Evolutionary conservation across 92 coral and sea anemone species (phyloP).

Genomic region (Hydrozoanthus gracilis): DNA sequence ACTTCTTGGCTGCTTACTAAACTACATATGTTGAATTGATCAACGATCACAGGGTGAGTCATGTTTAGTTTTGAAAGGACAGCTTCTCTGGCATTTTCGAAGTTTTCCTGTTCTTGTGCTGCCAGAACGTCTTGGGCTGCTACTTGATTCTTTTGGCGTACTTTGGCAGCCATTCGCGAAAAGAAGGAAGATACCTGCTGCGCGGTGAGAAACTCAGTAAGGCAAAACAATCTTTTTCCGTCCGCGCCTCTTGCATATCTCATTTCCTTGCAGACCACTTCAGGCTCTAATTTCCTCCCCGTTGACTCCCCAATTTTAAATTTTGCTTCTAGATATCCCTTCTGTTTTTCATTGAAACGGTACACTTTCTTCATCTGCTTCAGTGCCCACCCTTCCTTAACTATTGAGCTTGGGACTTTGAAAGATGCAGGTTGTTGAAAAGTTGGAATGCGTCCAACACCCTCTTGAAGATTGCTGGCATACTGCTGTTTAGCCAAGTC

Average conservation of each 20-base stretch:
- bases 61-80: background rate
- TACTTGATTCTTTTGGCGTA: conserved; percentile 7
- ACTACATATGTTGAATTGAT: background rate
- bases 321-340: conserved; percentile 6
- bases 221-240: conserved; percentile 1
- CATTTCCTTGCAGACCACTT: conserved; percentile 8
- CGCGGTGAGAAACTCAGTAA: background rate
- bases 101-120: background rate
- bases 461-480: conserved; percentile 57
- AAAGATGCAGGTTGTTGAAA: background rate
- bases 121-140: background rate
- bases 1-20: background rate
- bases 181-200: conserved; percentile 14
- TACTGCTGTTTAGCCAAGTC: conserved; percentile 59
- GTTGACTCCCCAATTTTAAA: conserved; percentile 15
- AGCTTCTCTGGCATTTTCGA: background rate
- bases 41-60: background rate
- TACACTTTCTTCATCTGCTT: background rate
- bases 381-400: conserved; percentile 13
- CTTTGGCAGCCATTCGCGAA: conserved; percentile 15
- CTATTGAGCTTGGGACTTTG: background rate
- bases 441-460: conserved; percentile 58
- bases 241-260: background rate
- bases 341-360: conserved; percentile 12
- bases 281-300: conserved; percentile 11